These are phyloP conservation scores for Cephalotes varians DNA, from an alignment of 2,888 invertebrate species.

Conservation along the genomic window DNA sequence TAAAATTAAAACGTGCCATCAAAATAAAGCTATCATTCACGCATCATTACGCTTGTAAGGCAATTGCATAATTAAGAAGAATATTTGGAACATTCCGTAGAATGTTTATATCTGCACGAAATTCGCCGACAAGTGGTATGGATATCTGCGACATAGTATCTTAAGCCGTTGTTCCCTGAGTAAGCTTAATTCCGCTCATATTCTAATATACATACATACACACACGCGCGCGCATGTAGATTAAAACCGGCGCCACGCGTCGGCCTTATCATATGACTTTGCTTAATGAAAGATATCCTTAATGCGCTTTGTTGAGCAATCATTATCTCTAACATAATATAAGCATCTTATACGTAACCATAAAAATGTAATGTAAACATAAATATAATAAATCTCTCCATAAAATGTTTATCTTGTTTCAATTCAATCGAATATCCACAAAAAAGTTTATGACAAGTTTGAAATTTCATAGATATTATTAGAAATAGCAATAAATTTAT, in stretches of 20 bases:
- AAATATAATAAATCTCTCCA: neutral
- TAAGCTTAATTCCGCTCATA: slow-evolving; percentile 48
- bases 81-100: neutral
- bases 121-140: slow-evolving; percentile 60
- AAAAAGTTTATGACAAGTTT: neutral
- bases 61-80: neutral
- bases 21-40: neutral
- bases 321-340: neutral
- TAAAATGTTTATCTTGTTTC: neutral
- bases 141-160: slow-evolving; percentile 59
- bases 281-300: slow-evolving; percentile 24
- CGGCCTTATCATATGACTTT: slow-evolving; percentile 16
- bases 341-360: no score
- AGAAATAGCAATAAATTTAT: neutral
- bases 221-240: neutral
- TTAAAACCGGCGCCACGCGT: slow-evolving; percentile 30
- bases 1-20: neutral
- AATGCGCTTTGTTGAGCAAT: neutral
- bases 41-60: neutral
- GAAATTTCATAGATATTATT: neutral
- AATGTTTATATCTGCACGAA: slow-evolving; percentile 52
- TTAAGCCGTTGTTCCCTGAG: slow-evolving; percentile 57
- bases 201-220: neutral
- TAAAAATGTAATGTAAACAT: neutral
- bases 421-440: neutral